Base-by-base conservation (phyloP, 2,797 vertebrate species). In the Melanogrammus aeglefinus region DNA sequence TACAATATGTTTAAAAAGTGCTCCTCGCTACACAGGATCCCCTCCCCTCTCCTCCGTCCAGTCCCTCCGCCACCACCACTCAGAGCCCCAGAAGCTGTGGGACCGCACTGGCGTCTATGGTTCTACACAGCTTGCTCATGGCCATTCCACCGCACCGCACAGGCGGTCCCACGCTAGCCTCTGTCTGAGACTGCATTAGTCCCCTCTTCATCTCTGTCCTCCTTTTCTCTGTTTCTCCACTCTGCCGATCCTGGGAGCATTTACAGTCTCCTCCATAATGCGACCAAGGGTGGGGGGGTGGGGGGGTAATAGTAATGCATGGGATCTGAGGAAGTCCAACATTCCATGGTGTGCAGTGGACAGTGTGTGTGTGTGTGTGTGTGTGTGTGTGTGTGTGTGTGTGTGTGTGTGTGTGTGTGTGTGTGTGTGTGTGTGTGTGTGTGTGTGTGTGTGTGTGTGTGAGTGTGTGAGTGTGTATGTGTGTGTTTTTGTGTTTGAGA, bases 181-280 rank as follows among this genome's bases (percentile, higher is more conserved):
- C 78, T 57, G n/a, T 76, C 44, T 13, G 1, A 29, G 77, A 51
- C 47, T 31, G 39, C 14, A 71, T 78, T 75, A n/a, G 63, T 79
- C 73, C 44, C 74, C 74, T 72, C 69, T 69, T 82, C 38, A 74
- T 80, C 71, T 35, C 75, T 71, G 63, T 76, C 72, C 24, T 76
- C 72, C 47, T 72, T 1, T 39, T 51, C 72, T 71, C 78, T 73
- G 44, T 79, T 79, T 70, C 57, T 80, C 77, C n/a, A 57, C 75
- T 80, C 72, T 77, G 74, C 78, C 66, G 31, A 77, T 81, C 73
- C 84, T 44, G 10, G 76, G 74, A 51, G 38, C 29, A 71, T 74
- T 83, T 81, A 83, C 66, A 86, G 72, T 81, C 82, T 86, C 82
- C 87, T 73, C 51, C 74, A 80, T 44, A 44, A 44, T 44, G 41